These are phyloP conservation scores for Notechis scutatus DNA, from an alignment of 2,113 vertebrate genomes.

Conservation along the genomic window DNA sequence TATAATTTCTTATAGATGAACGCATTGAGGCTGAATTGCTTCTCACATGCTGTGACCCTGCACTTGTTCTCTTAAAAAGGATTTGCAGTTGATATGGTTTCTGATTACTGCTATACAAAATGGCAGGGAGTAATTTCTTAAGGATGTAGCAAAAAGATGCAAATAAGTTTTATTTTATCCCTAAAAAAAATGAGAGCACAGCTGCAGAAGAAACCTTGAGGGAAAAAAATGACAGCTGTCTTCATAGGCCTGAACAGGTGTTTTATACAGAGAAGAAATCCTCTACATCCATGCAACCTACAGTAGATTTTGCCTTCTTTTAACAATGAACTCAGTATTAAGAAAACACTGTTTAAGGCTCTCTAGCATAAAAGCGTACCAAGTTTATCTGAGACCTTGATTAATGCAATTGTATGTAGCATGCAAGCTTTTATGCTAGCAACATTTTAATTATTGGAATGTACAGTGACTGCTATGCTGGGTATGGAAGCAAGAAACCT, in stretches of 20 bases:
- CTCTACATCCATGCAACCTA: conserved; percentile 43
- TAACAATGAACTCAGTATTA: conserved; percentile 1
- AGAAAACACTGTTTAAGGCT: conserved; percentile 22
- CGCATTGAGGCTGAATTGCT: conserved; percentile 27
- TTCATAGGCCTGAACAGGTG: conserved; percentile 64
- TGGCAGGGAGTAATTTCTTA: conserved; percentile 50
- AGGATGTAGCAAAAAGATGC: conserved; percentile 49
- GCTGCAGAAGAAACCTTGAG: conserved; percentile 60
- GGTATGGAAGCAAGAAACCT: background rate
- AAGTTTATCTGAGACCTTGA: background rate
- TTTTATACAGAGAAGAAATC: conserved; percentile 46
- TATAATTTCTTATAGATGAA: conserved; percentile 43
- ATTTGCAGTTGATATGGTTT: conserved; percentile 46
- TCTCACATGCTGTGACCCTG: conserved; percentile 34
- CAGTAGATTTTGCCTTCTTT: conserved; percentile 39
- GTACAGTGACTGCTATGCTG: background rate
- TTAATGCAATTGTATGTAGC: fast-evolving
- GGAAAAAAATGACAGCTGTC: conserved; percentile 59
- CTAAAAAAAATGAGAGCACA: conserved; percentile 55
- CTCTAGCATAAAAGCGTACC: conserved; percentile 20
- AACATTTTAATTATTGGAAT: background rate
- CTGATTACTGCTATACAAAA: conserved; percentile 46
- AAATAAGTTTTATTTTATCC: conserved; percentile 37
- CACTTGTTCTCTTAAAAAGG: conserved; percentile 29
- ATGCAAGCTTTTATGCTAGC: background rate